Percentiles rank a stretch among this genome's conserved stretches.
Evolutionary conservation across 2,888 invertebrate genomes (phyloP).

Genomic region (Morpho deidamia): DNA sequence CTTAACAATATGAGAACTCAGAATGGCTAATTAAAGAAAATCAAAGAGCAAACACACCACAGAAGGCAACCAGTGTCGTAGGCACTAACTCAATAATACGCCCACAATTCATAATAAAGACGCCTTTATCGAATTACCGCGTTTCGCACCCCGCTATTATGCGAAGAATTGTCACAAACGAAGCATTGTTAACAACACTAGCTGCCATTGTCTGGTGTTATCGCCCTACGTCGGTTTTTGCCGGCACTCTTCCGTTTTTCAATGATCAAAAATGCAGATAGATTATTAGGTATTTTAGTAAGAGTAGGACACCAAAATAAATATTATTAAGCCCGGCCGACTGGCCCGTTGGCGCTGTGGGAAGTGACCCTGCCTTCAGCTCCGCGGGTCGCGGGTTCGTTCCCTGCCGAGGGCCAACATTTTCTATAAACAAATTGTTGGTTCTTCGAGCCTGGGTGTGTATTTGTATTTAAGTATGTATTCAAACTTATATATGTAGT

Average conservation of each 20-base stretch:
- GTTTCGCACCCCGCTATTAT: slow-evolving; percentile 69
- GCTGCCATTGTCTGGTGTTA: slow-evolving; percentile 71
- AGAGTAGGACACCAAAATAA: too few species aligned
- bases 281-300: slow-evolving; percentile 28
- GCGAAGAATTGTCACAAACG: slow-evolving; percentile 76
- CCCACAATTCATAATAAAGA: slow-evolving; percentile 70
- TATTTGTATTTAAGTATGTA: too few species aligned
- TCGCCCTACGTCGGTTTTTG: slow-evolving; percentile 70
- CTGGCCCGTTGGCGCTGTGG: too few species aligned
- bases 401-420: too few species aligned
- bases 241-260: slow-evolving; percentile 61
- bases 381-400: too few species aligned
- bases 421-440: too few species aligned
- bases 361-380: too few species aligned
- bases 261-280: slow-evolving; percentile 45
- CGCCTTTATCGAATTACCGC: slow-evolving; percentile 70
- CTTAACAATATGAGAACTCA: too few species aligned
- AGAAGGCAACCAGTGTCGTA: slow-evolving; percentile 43
- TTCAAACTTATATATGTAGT: too few species aligned
- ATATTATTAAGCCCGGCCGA: too few species aligned
- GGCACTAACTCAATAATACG: slow-evolving; percentile 65
- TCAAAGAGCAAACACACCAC: slow-evolving; percentile 32
- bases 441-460: too few species aligned
- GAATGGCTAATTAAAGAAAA: slow-evolving; percentile 20
- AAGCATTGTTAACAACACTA: slow-evolving; percentile 73